These are phyloP conservation scores for Tenualosa thibaudeaui DNA, from an alignment of 2,797 vertebrate genomes.

Conservation along the genomic window DNA sequence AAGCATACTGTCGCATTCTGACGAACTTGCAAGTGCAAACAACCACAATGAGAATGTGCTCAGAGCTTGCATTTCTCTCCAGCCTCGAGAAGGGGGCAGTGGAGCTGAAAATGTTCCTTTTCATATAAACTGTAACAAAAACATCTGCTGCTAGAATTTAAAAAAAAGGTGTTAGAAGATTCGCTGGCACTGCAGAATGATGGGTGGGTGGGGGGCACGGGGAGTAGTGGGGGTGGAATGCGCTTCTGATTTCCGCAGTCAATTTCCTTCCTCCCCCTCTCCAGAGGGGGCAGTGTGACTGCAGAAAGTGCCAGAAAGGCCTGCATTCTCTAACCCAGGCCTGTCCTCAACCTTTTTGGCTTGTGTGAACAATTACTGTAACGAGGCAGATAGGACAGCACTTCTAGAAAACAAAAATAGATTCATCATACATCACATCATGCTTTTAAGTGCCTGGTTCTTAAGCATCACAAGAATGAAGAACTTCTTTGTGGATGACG, in stretches of 20 bases:
- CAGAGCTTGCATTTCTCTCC: background rate
- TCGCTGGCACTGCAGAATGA: background rate
- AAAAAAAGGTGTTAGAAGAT: background rate
- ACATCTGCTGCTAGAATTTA: slow-evolving; percentile 15
- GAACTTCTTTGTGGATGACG: slow-evolving; percentile 69
- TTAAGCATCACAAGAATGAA: slow-evolving; percentile 63
- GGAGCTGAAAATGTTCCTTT: background rate
- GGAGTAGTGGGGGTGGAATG: too few relatives aligned
- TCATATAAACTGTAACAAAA: background rate
- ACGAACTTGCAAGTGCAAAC: background rate
- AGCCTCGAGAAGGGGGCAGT: background rate
- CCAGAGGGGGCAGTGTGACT: background rate
- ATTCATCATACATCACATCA: slow-evolving; percentile 66
- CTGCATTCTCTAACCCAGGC: too few relatives aligned
- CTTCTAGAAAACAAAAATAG: slow-evolving; percentile 60
- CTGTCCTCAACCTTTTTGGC: slow-evolving; percentile 59
- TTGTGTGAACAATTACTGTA: slow-evolving; percentile 50
- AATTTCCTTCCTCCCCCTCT: background rate
- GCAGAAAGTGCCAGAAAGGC: background rate
- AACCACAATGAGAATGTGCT: background rate
- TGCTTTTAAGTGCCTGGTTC: slow-evolving; percentile 56
- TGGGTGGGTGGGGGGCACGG: too few relatives aligned
- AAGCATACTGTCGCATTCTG: background rate
- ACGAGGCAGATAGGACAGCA: slow-evolving; percentile 56
- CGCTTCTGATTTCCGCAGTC: background rate